These are phyloP conservation scores for Scylla paramamosain DNA, from an alignment of 1,140 invertebrate species.

Conservation along the genomic window DNA sequence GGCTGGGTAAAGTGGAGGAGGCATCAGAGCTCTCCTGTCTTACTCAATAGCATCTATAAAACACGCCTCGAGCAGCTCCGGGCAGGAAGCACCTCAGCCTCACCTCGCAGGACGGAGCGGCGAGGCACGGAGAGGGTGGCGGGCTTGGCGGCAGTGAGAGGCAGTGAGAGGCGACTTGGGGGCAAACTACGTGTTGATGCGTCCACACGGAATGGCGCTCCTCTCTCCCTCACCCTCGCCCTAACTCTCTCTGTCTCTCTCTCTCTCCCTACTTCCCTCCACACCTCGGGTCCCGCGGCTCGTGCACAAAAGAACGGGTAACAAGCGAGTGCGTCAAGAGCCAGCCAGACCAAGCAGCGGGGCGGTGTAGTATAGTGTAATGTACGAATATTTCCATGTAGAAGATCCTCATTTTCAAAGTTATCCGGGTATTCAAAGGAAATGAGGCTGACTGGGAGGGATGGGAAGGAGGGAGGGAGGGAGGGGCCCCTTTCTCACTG, in stretches of 20 bases:
- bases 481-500: not conserved
- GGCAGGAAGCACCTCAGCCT: not conserved
- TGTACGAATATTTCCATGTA: too few species aligned
- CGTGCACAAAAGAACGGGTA: not conserved
- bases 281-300: not conserved
- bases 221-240: not conserved
- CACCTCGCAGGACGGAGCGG: too few species aligned
- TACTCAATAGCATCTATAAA: not conserved
- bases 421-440: not conserved
- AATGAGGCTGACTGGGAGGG: not conserved
- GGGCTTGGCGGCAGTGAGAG: not conserved
- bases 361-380: too few species aligned
- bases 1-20: not conserved
- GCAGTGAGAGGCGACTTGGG: not conserved
- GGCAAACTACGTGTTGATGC: not conserved
- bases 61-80: not conserved
- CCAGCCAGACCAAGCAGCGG: too few species aligned
- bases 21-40: not conserved
- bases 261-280: not conserved
- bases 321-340: too few species aligned
- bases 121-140: not conserved
- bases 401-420: not conserved
- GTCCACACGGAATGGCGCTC: not conserved
- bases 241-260: not conserved
- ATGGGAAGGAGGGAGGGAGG: too few species aligned